phyloP scores from a whole-genome alignment of 2,888 invertebrate species.

The Seira musarum region DNA sequence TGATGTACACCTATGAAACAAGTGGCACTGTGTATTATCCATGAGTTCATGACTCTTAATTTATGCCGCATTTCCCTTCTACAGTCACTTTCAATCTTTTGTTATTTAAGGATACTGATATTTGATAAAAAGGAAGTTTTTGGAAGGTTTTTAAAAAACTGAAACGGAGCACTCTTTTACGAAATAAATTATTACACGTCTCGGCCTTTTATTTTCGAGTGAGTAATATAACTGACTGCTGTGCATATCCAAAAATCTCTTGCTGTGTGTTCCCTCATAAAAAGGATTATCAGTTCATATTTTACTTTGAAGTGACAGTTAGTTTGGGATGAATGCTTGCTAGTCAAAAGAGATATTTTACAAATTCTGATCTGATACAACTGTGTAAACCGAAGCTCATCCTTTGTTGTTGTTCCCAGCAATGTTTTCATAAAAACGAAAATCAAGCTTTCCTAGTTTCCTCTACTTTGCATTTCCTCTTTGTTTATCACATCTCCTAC shows the following conservation, averaged over 20 bases:
- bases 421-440: not conserved
- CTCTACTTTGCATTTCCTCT: too few species aligned
- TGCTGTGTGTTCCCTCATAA: constrained; percentile 33
- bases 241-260: constrained; percentile 7
- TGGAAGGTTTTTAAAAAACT: not conserved
- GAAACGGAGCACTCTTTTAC: not conserved
- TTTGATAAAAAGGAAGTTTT: constrained; percentile 8
- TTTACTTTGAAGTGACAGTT: constrained; percentile 17
- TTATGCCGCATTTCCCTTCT: too few species aligned
- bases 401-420: constrained; percentile 21
- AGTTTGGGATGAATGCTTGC: too few species aligned
- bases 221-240: constrained; percentile 21
- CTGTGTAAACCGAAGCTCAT: not conserved
- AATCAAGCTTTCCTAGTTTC: not conserved
- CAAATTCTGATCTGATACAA: too few species aligned
- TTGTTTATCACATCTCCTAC: too few species aligned
- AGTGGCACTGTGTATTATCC: too few species aligned
- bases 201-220: not conserved
- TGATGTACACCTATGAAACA: too few species aligned
- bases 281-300: constrained; percentile 32
- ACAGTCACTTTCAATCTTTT: too few species aligned
- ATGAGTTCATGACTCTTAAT: too few species aligned
- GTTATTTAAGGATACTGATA: too few species aligned
- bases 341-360: too few species aligned
- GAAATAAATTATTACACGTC: not conserved